Percentiles rank a stretch among this genome's conserved stretches.
These are phyloP conservation scores for Drosophila siamana DNA, from an alignment of 2,888 invertebrate genomes.

Conservation along the genomic window DNA sequence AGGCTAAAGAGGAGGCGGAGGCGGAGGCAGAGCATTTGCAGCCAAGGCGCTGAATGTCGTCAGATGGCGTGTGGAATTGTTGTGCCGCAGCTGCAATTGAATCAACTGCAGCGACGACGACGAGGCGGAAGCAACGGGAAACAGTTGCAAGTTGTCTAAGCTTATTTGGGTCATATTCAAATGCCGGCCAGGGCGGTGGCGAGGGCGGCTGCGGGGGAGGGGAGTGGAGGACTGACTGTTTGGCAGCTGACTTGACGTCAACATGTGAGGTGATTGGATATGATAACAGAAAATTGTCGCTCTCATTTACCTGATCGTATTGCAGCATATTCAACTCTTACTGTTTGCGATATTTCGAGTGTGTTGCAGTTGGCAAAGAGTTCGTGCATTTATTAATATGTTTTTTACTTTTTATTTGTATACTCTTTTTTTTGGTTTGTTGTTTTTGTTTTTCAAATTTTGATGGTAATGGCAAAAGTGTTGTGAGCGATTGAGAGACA, in stretches of 20 bases:
- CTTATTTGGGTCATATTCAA: conserved; percentile 63
- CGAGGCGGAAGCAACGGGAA: conserved; percentile 30
- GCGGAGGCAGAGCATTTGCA: conserved; percentile 19
- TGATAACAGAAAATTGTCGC: conserved; percentile 33
- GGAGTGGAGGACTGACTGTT: conserved; percentile 3
- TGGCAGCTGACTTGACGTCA: conserved; percentile 55
- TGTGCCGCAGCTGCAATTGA: conserved; percentile 46
- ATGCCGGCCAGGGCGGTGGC: conserved; percentile 45
- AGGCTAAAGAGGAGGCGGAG: background rate
- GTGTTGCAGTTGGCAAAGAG: conserved; percentile 16
- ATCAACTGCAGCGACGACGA: conserved; percentile 29
- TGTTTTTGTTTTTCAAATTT: conserved; percentile 33
- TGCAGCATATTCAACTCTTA: conserved; percentile 67
- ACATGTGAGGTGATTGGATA: conserved; percentile 24
- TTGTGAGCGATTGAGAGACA: background rate
- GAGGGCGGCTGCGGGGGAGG: background rate
- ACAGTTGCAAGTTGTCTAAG: conserved; percentile 23
- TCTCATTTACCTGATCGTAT: conserved; percentile 75
- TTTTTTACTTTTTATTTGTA: conserved; percentile 7
- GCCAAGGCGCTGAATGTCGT: conserved; percentile 33
- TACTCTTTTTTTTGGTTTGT: conserved; percentile 16
- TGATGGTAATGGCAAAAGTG: conserved; percentile 40
- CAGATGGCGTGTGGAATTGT: conserved; percentile 45
- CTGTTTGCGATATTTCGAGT: conserved; percentile 17
- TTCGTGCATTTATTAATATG: conserved; percentile 17